Conservation (phyloP, 2,888 invertebrate genomes). For the Cheilosia urbana region DNA sequence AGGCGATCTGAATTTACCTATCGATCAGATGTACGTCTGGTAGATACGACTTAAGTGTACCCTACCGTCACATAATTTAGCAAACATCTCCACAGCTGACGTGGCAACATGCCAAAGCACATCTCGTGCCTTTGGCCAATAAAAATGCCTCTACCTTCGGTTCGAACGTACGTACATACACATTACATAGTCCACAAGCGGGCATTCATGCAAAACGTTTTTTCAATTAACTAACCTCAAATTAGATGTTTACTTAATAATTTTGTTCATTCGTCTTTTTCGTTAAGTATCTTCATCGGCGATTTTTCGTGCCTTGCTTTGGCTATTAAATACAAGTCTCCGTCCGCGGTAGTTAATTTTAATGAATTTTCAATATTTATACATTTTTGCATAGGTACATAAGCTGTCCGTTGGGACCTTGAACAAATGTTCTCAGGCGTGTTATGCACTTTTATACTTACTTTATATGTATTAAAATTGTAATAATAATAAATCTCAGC, state of each 20-base stretch:
- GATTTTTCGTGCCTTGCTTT: conserved; percentile 5
- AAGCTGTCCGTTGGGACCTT: conserved; percentile 34
- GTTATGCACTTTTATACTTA: conserved; percentile 3
- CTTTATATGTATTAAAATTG: neutral
- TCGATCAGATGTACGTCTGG: neutral
- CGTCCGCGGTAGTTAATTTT: conserved; percentile 35
- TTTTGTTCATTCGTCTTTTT: conserved; percentile 5
- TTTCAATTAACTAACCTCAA: conserved; percentile 71
- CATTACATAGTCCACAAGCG: neutral
- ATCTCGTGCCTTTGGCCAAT: conserved; percentile 28
- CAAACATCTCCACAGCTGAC: conserved; percentile 13
- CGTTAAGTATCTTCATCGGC: conserved; percentile 3
- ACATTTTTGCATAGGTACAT: conserved; percentile 39
- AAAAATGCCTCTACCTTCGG: neutral
- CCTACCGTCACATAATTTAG: neutral
- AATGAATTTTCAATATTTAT: conserved; percentile 71
- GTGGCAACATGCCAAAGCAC: conserved; percentile 22
- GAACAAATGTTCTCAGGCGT: conserved; percentile 28
- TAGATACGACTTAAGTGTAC: neutral
- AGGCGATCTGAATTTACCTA: neutral
- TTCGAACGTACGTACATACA: neutral
- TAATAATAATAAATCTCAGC: conserved; percentile 12
- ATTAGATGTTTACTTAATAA: conserved; percentile 65
- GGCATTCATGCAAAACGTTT: conserved; percentile 58
- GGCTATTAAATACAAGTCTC: conserved; percentile 1